These are phyloP conservation scores for Struthio camelus DNA, from an alignment of 2,113 vertebrate genomes.

Conservation along the genomic window DNA sequence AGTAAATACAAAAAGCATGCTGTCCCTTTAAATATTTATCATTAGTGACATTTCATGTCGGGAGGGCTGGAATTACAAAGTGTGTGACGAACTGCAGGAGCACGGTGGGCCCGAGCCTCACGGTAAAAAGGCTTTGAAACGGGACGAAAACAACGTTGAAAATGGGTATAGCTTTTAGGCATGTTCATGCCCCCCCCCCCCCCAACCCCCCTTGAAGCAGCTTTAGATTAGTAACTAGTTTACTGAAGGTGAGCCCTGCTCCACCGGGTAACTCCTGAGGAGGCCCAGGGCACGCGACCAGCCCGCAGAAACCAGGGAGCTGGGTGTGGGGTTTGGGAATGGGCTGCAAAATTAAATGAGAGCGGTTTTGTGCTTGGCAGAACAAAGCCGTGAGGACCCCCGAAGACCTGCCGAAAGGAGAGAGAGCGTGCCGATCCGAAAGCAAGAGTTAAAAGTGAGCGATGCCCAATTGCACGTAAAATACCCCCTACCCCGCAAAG, in stretches of 20 bases:
- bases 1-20: constrained; percentile 60
- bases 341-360: not conserved
- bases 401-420: not conserved
- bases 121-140: not conserved
- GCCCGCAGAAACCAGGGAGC: not conserved
- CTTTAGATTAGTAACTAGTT: not conserved
- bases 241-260: accelerated
- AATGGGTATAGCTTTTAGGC: not conserved
- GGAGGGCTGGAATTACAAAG: not conserved
- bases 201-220: not conserved
- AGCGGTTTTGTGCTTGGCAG: not conserved
- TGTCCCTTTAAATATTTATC: constrained; percentile 49
- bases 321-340: not conserved
- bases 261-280: not conserved
- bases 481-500: not conserved
- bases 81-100: not conserved
- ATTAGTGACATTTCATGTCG: constrained; percentile 30
- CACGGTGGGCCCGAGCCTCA: accelerated
- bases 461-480: not conserved
- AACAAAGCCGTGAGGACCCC: not conserved
- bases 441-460: not conserved
- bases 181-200: not conserved
- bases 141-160: not conserved
- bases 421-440: not conserved
- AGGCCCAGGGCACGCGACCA: accelerated